Conservation (phyloP, 2,113 vertebrate genomes). For the Caretta caretta region DNA sequence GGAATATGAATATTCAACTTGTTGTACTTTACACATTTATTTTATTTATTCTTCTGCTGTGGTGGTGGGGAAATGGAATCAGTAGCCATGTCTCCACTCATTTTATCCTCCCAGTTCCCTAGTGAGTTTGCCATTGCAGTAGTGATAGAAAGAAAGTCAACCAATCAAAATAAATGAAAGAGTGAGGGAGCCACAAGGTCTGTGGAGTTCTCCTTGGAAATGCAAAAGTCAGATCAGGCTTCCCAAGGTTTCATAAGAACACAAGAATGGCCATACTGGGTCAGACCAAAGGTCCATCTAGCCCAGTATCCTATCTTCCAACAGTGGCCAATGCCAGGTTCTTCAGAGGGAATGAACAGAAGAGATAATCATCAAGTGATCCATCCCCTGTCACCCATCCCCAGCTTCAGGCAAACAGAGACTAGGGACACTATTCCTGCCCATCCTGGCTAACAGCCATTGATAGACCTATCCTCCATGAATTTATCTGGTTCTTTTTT, state of each 20-base stretch:
- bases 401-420: too few species aligned
- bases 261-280: too few species aligned
- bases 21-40: not conserved
- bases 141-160: not conserved
- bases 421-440: too few species aligned
- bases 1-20: constrained; percentile 2
- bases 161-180: not conserved
- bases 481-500: too few species aligned
- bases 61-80: rapidly evolving
- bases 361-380: too few species aligned
- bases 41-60: not conserved
- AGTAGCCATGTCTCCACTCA: not conserved
- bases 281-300: too few species aligned
- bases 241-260: not conserved
- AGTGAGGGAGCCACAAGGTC: not conserved
- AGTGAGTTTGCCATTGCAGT: not conserved
- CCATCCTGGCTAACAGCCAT: too few species aligned
- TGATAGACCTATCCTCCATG: too few species aligned
- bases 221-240: not conserved
- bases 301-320: too few species aligned
- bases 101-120: rapidly evolving
- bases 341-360: too few species aligned
- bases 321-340: too few species aligned
- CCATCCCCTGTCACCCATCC: too few species aligned
- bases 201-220: not conserved